Evolutionary conservation across 2,888 invertebrate genomes (phyloP), one percentile per base, ranked within the genome.

Genomic region (Sturmia bella): DNA sequence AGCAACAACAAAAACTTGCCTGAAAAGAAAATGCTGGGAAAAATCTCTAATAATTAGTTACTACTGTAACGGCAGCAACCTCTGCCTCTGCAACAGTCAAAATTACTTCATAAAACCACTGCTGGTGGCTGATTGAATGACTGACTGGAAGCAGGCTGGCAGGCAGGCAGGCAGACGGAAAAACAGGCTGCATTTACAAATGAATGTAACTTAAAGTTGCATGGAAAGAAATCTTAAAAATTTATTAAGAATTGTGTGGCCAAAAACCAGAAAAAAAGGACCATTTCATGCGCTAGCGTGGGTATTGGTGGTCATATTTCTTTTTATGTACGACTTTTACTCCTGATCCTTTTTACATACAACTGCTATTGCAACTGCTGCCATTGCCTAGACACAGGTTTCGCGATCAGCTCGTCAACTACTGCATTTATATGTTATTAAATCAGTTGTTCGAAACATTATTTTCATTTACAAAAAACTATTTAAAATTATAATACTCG

Each of bases 21-120:
- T n/a, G 32, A 56, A 24, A 37, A 41, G 37, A 56, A 43, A 32
- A 13, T 43, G 39, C 37, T 74, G 74, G 64, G 43, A 63, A 74
- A 61, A 72, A 77, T 77, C 39, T 72, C 72, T 57, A 64, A 72
- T 72, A 78, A 78, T 72, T 70, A 78, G 64, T 78, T 64, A 54
- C 69, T 50, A 12, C 17, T 50, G 48, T 19, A 19, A 19, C 37
- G 61, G 13, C 57, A 57, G 19, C 32, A 56, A 15, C 24, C 41
- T 45, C 17, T 45, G 39, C 11, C 24, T 27, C 21, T 13, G 11
- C 43, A n/a, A 61, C 21, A 41, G 41, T 39, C 52, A 21, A 45
- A 69, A 70, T 19, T 48, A 48, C 69, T 56, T 56, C 56, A 56
- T 56, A 45, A 39, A 63, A 54, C 63, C 39, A 61, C 52, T 72